These are phyloP conservation scores for Phymastichus coffea DNA, from an alignment of 1,140 invertebrate genomes.

Conservation along the genomic window DNA sequence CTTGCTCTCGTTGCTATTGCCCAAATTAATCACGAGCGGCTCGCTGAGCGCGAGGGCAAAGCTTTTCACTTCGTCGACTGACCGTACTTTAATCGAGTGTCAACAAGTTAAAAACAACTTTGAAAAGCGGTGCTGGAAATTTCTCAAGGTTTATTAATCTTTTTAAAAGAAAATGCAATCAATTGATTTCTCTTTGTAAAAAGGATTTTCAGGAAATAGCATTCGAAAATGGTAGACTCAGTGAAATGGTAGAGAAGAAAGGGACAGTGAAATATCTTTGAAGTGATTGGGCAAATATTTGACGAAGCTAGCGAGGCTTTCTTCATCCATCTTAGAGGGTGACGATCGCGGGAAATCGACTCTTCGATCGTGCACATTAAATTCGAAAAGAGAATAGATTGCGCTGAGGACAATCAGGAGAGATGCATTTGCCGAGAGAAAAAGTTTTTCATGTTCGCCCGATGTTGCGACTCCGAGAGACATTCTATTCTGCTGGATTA, in stretches of 20 bases:
- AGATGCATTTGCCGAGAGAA: not conserved
- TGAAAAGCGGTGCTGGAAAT: too few relatives aligned
- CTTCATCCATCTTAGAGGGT: slow-evolving; percentile 20
- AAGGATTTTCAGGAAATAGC: not conserved
- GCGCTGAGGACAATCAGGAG: not conserved
- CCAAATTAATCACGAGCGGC: slow-evolving; percentile 26
- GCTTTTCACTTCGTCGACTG: slow-evolving; percentile 17
- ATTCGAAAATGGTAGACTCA: not conserved
- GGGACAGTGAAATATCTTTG: slow-evolving; percentile 47
- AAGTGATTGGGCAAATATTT: slow-evolving; percentile 58
- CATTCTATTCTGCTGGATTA: too few relatives aligned
- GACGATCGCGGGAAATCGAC: not conserved
- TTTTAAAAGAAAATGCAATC: too few relatives aligned
- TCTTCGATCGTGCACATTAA: slow-evolving; percentile 7
- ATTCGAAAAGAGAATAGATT: slow-evolving; percentile 4
- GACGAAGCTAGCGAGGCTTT: slow-evolving; percentile 39
- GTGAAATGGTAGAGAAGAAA: slow-evolving; percentile 31
- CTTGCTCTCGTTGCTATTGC: slow-evolving; percentile 18
- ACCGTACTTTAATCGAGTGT: slow-evolving; percentile 11
- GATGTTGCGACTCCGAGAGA: too few relatives aligned
- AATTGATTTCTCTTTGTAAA: too few relatives aligned
- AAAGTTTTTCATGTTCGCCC: too few relatives aligned
- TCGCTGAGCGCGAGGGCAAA: not conserved
- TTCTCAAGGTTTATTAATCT: too few relatives aligned
- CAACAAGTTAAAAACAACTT: too few relatives aligned